A percentile compares a stretch with the other conserved stretches of the same genome.
Conservation (phyloP, 2,888 invertebrate genomes). For the Matsumyia berberina region DNA sequence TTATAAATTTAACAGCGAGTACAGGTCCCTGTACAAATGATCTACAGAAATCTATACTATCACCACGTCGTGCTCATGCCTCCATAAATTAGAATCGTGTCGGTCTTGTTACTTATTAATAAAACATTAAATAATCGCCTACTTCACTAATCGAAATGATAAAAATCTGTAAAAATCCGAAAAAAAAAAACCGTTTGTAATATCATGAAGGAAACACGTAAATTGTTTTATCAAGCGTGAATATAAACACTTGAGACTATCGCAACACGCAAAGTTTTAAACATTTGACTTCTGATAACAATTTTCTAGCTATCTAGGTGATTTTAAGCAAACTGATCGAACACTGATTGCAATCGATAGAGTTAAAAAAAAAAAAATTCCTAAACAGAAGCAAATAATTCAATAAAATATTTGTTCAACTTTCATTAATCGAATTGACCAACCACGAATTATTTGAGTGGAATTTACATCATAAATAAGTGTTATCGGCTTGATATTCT, state of each 20-base stretch:
- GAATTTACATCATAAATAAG: slow-evolving; percentile 8
- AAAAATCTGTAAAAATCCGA: not conserved
- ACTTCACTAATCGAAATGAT: not conserved
- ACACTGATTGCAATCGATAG: slow-evolving; percentile 24
- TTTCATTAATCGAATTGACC: not conserved
- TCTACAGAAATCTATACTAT: too few species aligned
- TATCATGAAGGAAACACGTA: not conserved
- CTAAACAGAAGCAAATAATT: not conserved
- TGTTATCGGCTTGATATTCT: not conserved
- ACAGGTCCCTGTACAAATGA: too few species aligned
- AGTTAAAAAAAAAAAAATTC: not conserved
- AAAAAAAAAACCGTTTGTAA: not conserved
- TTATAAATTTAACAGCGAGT: too few species aligned
- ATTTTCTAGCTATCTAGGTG: not conserved
- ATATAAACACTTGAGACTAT: slow-evolving; percentile 12
- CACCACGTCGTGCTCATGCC: too few species aligned
- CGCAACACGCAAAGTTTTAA: not conserved
- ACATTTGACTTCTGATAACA: slow-evolving; percentile 7
- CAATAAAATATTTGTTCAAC: not conserved
- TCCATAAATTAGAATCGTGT: not conserved
- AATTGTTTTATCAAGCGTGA: slow-evolving; percentile 1
- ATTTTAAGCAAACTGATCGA: slow-evolving; percentile 6
- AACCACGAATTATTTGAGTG: slow-evolving; percentile 25
- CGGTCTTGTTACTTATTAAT: not conserved
- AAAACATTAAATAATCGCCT: not conserved